These are phyloP conservation scores for Tragopan temminckii DNA, from an alignment of 2,797 vertebrate genomes.

Conservation along the genomic window DNA sequence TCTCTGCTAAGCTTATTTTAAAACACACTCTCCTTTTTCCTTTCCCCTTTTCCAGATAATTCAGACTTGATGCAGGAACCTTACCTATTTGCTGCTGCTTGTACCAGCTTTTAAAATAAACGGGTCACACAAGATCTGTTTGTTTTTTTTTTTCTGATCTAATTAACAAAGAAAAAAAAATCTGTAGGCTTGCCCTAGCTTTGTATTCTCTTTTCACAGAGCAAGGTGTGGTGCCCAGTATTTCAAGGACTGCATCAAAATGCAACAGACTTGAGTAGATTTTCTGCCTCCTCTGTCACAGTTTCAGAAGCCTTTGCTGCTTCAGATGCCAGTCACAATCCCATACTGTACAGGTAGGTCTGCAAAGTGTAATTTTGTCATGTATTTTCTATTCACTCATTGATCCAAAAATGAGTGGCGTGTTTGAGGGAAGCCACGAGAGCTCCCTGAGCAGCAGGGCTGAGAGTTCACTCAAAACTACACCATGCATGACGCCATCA, in stretches of 20 bases:
- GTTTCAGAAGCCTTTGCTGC: background rate
- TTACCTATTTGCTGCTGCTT: background rate
- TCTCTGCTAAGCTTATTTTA: background rate
- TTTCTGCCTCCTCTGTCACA: background rate
- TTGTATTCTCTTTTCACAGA: background rate
- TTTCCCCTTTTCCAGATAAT: background rate
- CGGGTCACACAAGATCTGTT: background rate
- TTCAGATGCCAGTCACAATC: background rate
- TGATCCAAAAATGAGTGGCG: background rate
- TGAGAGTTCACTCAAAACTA: background rate
- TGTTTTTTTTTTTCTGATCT: background rate
- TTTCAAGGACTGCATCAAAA: background rate
- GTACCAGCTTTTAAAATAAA: background rate
- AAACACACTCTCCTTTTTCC: background rate
- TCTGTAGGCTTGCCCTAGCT: background rate
- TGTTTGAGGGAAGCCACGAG: background rate
- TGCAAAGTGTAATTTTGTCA: background rate
- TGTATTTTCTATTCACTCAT: background rate
- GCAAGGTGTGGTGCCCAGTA: background rate
- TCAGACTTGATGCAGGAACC: background rate
- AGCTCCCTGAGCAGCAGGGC: background rate
- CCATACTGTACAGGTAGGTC: fast-evolving
- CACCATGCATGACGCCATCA: background rate
- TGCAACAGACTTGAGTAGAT: background rate
- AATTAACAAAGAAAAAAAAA: background rate